Evolutionary conservation across 2,888 invertebrate genomes (phyloP).

Genomic region (Drosophila multiciliata): DNA sequence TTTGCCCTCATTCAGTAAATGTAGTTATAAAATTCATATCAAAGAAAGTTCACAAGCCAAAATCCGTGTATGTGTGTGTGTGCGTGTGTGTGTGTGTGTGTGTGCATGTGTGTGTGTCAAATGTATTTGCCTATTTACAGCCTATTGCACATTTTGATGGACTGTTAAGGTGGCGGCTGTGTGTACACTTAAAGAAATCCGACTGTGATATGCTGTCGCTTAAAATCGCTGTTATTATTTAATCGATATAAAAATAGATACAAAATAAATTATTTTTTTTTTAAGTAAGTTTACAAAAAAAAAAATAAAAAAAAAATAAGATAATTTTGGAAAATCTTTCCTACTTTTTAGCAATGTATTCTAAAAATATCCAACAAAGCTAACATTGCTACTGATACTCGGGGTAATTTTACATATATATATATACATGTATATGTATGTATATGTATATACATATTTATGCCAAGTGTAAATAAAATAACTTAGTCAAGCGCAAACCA

Average conservation of each 20-base stretch:
- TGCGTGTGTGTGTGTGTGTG: conserved; percentile 15
- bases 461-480: conserved; percentile 34
- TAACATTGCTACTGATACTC: not conserved
- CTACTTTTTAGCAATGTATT: not conserved
- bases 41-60: conserved; percentile 62
- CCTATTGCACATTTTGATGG: conserved; percentile 77
- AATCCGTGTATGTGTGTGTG: conserved; percentile 42
- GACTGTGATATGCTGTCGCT: not conserved
- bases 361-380: not conserved
- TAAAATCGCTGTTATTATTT: too few species aligned
- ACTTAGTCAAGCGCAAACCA: conserved; percentile 74
- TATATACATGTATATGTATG: not conserved
- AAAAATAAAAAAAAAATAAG: not conserved
- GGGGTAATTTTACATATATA: not conserved
- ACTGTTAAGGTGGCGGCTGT: conserved; percentile 21
- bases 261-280: not conserved
- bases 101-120: conserved; percentile 42
- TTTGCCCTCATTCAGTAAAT: conserved; percentile 36
- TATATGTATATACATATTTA: not conserved
- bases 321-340: not conserved
- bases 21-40: conserved; percentile 70
- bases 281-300: not conserved
- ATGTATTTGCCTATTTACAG: conserved; percentile 80
- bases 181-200: not conserved
- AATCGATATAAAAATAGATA: not conserved